Base-by-base conservation (phyloP, 2,113 vertebrate species). In the Loxodonta africana region DNA sequence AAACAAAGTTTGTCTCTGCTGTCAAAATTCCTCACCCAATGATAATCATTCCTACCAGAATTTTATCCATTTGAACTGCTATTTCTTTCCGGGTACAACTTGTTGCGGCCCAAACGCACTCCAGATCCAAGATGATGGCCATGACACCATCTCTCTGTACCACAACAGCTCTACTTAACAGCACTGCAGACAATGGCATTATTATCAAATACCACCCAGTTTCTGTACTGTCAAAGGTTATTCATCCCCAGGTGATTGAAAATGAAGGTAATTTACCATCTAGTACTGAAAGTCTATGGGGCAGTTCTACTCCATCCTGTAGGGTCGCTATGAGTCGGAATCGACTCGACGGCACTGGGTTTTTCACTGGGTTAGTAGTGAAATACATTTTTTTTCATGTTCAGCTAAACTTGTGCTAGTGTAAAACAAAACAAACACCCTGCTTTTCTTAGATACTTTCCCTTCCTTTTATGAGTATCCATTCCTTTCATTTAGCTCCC, bases 1-100 rank as follows among this genome's bases (percentile, higher is more conserved):
- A 89, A 94, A 92, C 81, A 80, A 97, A 97, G 95, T 97, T 95
- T 90, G 81, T 95, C 95, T 97, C 65, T 93, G 96, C 95, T 98
- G 95, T 97, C 98, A 98, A 83, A 93, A 97, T 90, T 69, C 74
- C 73, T 97, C 90, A 88, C 71, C 83, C 10, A 21, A 37, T 69
- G 76, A 92, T 81, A 90, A 94, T 96, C 95, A 90, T 62, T 63
- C 46, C 77, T 76, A 76, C 76, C 46, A 92, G 90, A 96, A 91
- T 71, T 57, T 91, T 90, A 65, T 92, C 83, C 25, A 41, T 87
- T 95, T 94, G 48, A 83, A 84, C 33, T 88, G 46, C n/a, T 69
- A 51, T 67, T 95, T 95, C 73, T 92, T 96, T 25, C 65, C 77
- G 86, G 81, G 26, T 17, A 91, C 57, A 90, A 88, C 53, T 95